phyloP scores from a whole-genome alignment of 2,888 invertebrate species.

The Poecilobothrus nobilitatus region DNA sequence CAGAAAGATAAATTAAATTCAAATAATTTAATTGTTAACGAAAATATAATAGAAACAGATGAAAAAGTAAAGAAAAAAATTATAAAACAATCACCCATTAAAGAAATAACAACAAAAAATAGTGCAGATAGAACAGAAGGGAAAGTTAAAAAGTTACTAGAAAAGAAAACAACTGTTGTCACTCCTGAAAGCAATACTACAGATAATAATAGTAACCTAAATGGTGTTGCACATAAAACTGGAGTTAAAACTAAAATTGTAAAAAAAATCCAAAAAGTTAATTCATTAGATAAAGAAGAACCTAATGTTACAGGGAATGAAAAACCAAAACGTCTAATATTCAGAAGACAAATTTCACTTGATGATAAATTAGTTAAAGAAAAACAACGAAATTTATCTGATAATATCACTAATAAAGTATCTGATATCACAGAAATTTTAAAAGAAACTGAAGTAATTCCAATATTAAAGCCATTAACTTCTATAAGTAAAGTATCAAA shows the following conservation, averaged over 20 bases:
- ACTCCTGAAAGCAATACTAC: neutral
- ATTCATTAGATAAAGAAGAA: neutral
- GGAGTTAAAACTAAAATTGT: neutral
- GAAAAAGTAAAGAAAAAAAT: neutral
- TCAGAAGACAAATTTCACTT: conserved; percentile 3
- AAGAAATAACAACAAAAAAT: neutral
- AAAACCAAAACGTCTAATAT: neutral
- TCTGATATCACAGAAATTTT: neutral
- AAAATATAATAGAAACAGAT: neutral
- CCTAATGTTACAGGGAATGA: neutral
- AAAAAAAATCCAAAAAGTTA: neutral
- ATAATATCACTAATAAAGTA: neutral
- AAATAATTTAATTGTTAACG: neutral
- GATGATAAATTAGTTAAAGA: neutral
- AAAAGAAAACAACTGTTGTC: neutral
- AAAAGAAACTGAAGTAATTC: neutral
- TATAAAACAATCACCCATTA: neutral
- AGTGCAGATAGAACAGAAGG: neutral
- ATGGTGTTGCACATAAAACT: neutral
- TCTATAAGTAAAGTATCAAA: neutral
- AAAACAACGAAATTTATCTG: neutral
- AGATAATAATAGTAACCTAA: neutral
- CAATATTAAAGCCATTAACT: neutral
- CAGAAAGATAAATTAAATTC: no score
- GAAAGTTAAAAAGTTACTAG: neutral